These are phyloP conservation scores for Megaustenia siamemsis DNA, from an alignment of 2,888 invertebrate species.

Conservation along the genomic window DNA sequence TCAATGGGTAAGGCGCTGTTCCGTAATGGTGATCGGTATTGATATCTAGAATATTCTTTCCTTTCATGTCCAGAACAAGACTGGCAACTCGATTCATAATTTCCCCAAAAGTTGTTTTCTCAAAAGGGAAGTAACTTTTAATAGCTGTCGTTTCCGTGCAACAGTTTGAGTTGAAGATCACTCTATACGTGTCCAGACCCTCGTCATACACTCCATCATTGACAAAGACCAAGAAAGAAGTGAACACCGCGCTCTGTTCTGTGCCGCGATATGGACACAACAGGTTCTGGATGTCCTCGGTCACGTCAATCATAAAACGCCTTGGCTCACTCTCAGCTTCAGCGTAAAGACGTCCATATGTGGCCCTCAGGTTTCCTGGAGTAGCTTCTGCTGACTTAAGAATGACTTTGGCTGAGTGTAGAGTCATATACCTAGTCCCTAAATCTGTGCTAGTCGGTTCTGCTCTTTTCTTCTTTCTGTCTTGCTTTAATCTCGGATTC, in stretches of 20 bases:
- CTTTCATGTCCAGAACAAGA: slow-evolving; percentile 24
- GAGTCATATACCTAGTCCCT: neutral
- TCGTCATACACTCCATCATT: slow-evolving; percentile 51
- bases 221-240: slow-evolving; percentile 50
- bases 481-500: neutral
- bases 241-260: neutral
- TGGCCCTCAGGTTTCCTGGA: slow-evolving; percentile 39
- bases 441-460: no score
- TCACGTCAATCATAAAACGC: slow-evolving; percentile 57
- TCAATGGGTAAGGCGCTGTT: neutral
- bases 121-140: slow-evolving; percentile 12
- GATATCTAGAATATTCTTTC: neutral
- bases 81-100: slow-evolving; percentile 46
- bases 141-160: slow-evolving; percentile 37
- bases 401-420: slow-evolving; percentile 45
- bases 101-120: slow-evolving; percentile 24
- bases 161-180: slow-evolving; percentile 51
- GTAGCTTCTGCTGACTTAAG: slow-evolving; percentile 43
- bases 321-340: slow-evolving; percentile 57
- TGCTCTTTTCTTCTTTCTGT: neutral
- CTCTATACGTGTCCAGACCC: slow-evolving; percentile 45
- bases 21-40: neutral
- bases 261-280: neutral
- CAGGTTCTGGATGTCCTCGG: slow-evolving; percentile 42
- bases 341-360: slow-evolving; percentile 50